phyloP scores from a whole-genome alignment of 2,888 invertebrate species.

The Onthophagus sagittarius region DNA sequence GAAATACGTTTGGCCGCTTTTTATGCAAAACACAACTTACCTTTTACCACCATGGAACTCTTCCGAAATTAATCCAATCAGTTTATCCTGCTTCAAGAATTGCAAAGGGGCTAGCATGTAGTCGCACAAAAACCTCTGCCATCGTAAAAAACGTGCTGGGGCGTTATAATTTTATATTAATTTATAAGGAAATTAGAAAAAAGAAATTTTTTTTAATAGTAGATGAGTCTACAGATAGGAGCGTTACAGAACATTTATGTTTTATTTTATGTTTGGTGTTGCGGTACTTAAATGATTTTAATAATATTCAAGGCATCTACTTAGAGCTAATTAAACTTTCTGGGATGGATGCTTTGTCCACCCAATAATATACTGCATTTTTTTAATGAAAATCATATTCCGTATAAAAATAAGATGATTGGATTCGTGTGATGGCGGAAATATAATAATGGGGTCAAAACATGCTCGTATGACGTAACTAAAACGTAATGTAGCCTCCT shows the following conservation, averaged over 20 bases:
- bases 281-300: neutral
- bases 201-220: slow-evolving; percentile 7
- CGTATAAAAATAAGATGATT: too few relatives aligned
- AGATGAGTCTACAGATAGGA: slow-evolving; percentile 1
- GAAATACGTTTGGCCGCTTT: slow-evolving; percentile 29
- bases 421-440: too few relatives aligned
- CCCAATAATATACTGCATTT: too few relatives aligned
- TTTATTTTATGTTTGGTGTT: slow-evolving; percentile 6
- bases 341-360: too few relatives aligned
- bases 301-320: too few relatives aligned
- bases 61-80: slow-evolving; percentile 31
- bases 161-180: neutral
- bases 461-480: too few relatives aligned
- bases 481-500: too few relatives aligned
- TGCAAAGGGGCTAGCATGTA: slow-evolving; percentile 27
- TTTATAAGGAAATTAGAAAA: neutral
- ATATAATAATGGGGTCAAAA: too few relatives aligned
- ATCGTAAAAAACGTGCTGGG: slow-evolving; percentile 8
- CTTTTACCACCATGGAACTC: slow-evolving; percentile 31
- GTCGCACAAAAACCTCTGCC: slow-evolving; percentile 27
- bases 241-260: neutral
- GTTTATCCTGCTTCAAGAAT: slow-evolving; percentile 32
- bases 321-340: too few relatives aligned
- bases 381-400: too few relatives aligned
- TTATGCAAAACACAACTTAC: slow-evolving; percentile 33